Evolutionary conservation across 2,797 vertebrate species (phyloP).

Genomic region (Hylomyscus alleni): DNA sequence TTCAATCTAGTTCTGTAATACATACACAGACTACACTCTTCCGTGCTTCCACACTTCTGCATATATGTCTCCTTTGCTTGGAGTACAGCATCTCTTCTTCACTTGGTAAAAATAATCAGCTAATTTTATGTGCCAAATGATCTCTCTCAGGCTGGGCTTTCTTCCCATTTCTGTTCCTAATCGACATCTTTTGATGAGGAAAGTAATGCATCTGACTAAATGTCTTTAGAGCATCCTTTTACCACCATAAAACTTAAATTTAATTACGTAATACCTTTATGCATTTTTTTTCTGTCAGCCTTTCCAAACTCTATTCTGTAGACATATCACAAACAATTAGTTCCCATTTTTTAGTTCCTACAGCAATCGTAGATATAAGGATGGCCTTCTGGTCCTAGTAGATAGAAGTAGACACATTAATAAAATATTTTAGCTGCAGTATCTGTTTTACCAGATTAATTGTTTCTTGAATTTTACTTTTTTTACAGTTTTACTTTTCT

Average conservation of each 20-base stretch:
- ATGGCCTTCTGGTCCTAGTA: background rate
- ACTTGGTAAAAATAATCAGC: background rate
- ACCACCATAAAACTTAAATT: background rate
- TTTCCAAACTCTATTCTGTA: background rate
- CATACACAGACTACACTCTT: background rate
- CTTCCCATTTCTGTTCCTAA: background rate
- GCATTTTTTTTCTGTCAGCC: background rate
- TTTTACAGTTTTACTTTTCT: conserved; percentile 18
- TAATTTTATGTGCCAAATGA: background rate
- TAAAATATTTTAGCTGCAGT: background rate
- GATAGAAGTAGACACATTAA: background rate
- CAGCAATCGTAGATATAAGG: background rate
- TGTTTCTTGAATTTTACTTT: conserved; percentile 2
- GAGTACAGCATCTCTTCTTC: background rate
- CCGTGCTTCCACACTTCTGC: background rate
- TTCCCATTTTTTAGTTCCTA: background rate
- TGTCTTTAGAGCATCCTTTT: background rate
- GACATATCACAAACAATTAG: background rate
- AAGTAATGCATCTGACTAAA: background rate
- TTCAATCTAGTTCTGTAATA: background rate
- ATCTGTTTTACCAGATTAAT: background rate
- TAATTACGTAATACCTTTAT: background rate
- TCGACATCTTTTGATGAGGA: background rate
- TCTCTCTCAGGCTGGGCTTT: background rate
- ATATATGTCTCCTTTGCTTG: background rate